Evolutionary conservation across 2,888 invertebrate species (phyloP).

Genomic region (Dryobotodes eremita): DNA sequence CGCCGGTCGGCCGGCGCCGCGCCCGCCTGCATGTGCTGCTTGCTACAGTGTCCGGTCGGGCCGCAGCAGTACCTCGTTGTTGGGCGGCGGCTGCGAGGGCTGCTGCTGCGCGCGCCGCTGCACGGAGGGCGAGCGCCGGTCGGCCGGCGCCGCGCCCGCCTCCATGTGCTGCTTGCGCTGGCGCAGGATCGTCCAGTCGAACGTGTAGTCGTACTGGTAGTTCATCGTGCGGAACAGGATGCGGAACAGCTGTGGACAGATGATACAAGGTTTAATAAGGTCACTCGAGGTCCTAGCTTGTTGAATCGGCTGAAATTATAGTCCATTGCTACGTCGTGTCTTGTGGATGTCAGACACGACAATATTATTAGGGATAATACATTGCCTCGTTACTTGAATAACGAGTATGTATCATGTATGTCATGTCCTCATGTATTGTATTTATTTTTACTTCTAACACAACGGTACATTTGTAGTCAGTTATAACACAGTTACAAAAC

Average conservation of each 20-base stretch:
- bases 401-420: not conserved
- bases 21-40: too few relatives aligned
- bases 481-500: too few relatives aligned
- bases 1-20: conserved; percentile 84
- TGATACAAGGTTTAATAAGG: not conserved
- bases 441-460: not conserved
- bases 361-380: too few relatives aligned
- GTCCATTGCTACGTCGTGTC: too few relatives aligned
- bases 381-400: too few relatives aligned
- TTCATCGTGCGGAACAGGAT: conserved; percentile 99
- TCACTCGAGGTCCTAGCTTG: not conserved
- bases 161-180: conserved; percentile 93
- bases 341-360: not conserved
- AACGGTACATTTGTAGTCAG: too few relatives aligned
- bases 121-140: conserved; percentile 87
- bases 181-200: conserved; percentile 99
- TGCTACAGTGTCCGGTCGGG: too few relatives aligned
- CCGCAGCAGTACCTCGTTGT: conserved; percentile 80
- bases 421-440: not conserved
- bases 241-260: conserved; percentile 93
- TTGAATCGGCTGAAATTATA: too few relatives aligned
- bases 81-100: conserved; percentile 85
- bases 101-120: conserved; percentile 85
- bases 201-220: conserved; percentile 99
- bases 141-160: conserved; percentile 81